phyloP scores from a whole-genome alignment of 64 coral and sea anemone genomes.

The Stichodactyla mertensii region DNA sequence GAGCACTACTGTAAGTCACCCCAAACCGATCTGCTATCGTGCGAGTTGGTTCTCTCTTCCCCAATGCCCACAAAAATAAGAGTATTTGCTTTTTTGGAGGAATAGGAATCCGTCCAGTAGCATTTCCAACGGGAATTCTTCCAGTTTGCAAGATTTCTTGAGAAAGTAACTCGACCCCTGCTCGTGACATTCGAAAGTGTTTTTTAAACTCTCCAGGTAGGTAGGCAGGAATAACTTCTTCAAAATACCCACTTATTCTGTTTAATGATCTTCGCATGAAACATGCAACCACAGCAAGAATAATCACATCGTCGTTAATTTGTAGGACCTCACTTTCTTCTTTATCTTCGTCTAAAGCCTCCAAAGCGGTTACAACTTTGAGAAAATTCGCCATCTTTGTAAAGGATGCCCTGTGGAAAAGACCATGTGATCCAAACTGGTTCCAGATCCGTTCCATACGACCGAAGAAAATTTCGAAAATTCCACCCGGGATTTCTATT shows the following conservation, averaged over 20 bases:
- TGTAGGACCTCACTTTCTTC: background rate
- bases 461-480: background rate
- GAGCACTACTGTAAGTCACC: constrained; percentile 28
- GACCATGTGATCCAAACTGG: background rate
- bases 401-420: background rate
- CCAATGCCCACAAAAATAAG: constrained; percentile 14
- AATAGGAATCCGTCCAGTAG: constrained; percentile 27
- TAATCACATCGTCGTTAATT: background rate
- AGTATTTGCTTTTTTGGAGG: constrained; percentile 35
- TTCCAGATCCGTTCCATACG: background rate
- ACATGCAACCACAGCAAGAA: background rate
- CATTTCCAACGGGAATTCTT: constrained; percentile 34
- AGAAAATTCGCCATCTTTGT: background rate
- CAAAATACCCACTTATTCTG: constrained; percentile 11
- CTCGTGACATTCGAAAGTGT: constrained; percentile 56
- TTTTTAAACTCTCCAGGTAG: constrained; percentile 46
- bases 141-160: constrained; percentile 31
- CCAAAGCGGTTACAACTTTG: background rate
- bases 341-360: background rate
- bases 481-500: background rate
- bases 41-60: constrained; percentile 11
- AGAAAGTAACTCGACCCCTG: constrained; percentile 9
- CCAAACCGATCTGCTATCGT: constrained; percentile 34
- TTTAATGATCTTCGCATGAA: constrained; percentile 7
- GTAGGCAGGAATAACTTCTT: constrained; percentile 25